These are phyloP conservation scores for Gavia stellata DNA, from an alignment of 2,113 vertebrate genomes.

Conservation along the genomic window DNA sequence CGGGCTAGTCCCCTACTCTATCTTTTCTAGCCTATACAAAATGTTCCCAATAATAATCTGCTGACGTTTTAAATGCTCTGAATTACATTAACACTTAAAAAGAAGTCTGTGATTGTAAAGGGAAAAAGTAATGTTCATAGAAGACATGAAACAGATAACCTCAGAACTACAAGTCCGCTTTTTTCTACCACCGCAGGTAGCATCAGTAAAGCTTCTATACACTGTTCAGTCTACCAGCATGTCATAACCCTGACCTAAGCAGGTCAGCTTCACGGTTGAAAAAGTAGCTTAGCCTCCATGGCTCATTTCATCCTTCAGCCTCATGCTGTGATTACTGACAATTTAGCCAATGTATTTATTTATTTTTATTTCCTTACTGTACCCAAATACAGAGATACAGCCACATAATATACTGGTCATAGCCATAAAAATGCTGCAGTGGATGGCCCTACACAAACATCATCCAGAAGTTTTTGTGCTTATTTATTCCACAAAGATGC, in stretches of 20 bases:
- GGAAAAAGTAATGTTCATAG: not conserved
- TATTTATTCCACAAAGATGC: not conserved
- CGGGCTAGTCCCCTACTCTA: not conserved
- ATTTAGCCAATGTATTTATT: slow-evolving; percentile 22
- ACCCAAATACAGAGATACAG: not conserved
- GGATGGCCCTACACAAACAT: not conserved
- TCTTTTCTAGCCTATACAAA: not conserved
- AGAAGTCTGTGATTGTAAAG: not conserved
- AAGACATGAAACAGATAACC: not conserved
- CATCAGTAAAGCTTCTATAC: not conserved
- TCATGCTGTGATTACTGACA: slow-evolving; percentile 49
- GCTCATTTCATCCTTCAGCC: slow-evolving; percentile 31
- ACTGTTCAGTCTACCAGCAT: not conserved
- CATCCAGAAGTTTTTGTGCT: not conserved
- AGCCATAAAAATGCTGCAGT: not conserved
- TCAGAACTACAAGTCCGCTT: not conserved
- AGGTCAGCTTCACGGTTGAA: slow-evolving; percentile 4
- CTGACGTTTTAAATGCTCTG: not conserved
- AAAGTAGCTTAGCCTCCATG: slow-evolving; percentile 10
- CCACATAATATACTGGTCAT: not conserved
- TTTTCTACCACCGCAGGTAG: not conserved
- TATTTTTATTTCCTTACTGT: slow-evolving; percentile 24
- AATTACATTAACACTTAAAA: not conserved
- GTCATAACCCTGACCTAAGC: slow-evolving; percentile 20
- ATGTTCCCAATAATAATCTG: not conserved